A percentile compares a stretch with the other conserved stretches of the same genome.
phyloP scores from a whole-genome alignment of 2,888 invertebrate species.

The Dynastes hyllus region DNA sequence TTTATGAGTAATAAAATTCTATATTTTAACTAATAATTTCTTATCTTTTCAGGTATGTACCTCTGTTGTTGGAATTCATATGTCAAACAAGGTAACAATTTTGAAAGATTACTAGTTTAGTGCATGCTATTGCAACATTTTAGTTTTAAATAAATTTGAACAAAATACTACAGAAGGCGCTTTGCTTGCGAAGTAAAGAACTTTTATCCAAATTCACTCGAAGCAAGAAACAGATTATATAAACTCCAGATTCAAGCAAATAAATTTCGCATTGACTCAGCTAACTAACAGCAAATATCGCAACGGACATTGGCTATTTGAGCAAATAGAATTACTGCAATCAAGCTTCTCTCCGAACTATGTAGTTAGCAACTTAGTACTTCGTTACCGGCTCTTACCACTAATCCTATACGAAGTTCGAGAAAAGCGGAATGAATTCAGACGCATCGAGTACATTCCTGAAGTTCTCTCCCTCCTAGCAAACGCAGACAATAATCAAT shows the following conservation, averaged over 20 bases:
- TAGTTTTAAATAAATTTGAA: too few relatives aligned
- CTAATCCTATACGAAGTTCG: conserved; percentile 1
- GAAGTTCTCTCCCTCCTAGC: conserved; percentile 17
- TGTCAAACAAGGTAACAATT: too few relatives aligned
- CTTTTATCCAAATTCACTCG: too few relatives aligned
- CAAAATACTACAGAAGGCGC: too few relatives aligned
- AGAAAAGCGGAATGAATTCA: conserved; percentile 3
- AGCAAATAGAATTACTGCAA: neutral
- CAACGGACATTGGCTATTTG: neutral
- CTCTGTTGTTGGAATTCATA: too few relatives aligned
- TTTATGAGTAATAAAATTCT: too few relatives aligned
- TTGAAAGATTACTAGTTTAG: too few relatives aligned
- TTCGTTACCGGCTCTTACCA: neutral
- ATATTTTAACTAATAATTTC: too few relatives aligned
- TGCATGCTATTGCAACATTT: too few relatives aligned
- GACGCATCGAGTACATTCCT: conserved; percentile 11
- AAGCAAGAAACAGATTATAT: neutral
- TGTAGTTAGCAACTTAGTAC: conserved; percentile 17
- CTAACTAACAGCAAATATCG: neutral
- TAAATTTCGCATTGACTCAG: neutral
- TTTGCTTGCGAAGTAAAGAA: too few relatives aligned
- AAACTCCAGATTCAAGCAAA: neutral
- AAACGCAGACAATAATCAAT: conserved; percentile 42
- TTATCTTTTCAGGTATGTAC: too few relatives aligned
- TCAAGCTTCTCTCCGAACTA: neutral